These are phyloP conservation scores for Ctenodactylus gundi DNA, from an alignment of 2,113 vertebrate species.

Conservation along the genomic window DNA sequence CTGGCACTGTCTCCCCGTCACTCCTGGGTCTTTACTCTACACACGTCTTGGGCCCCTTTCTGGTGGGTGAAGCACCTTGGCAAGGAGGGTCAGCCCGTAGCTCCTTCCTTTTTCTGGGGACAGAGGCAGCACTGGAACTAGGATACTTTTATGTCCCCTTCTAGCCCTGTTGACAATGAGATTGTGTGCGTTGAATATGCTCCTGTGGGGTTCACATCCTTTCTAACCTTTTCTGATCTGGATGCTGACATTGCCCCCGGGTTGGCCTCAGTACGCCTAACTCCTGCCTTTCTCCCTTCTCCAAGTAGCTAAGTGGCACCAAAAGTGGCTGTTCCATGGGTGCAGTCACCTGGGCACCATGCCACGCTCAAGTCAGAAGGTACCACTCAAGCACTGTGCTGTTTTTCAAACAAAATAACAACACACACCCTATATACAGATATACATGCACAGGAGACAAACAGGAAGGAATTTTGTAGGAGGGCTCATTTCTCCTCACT, in stretches of 20 bases:
- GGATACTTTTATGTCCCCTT: slow-evolving; percentile 12
- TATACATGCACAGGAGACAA: neutral
- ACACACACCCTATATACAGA: no score
- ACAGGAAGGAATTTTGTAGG: neutral
- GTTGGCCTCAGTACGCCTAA: neutral
- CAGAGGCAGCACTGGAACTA: neutral
- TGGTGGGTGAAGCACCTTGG: neutral
- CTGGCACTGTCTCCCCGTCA: no score
- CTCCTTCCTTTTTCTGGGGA: neutral
- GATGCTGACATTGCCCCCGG: neutral
- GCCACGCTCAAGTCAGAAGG: neutral
- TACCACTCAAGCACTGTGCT: neutral
- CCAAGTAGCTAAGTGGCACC: neutral
- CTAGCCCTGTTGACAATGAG: neutral
- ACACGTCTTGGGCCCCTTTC: neutral
- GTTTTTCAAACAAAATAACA: neutral
- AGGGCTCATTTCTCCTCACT: no score
- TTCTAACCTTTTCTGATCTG: neutral
- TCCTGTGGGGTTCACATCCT: neutral
- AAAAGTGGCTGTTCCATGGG: neutral
- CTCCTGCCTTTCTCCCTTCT: neutral
- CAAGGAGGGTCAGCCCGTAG: neutral
- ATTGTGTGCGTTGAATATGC: neutral
- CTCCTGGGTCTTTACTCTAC: neutral
- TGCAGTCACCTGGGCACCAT: no score